Conservation (phyloP, 2,797 vertebrate species). For the Leptatherina wallacei region DNA sequence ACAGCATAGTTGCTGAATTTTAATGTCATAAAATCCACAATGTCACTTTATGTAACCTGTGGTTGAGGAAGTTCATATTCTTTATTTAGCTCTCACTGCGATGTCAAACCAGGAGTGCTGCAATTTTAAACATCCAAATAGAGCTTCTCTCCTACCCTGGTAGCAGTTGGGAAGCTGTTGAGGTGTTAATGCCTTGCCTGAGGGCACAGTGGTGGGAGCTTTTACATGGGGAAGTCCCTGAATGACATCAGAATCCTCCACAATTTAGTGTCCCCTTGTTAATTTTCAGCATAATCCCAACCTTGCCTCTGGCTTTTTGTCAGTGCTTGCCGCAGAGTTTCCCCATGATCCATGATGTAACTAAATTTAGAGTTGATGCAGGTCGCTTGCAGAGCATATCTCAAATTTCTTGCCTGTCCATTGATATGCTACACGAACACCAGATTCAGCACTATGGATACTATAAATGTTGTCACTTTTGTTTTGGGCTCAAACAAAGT, state of each 20-base stretch:
- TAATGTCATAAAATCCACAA: conserved; percentile 20
- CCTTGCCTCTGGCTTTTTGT: conserved; percentile 20
- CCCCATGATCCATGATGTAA: conserved; percentile 47
- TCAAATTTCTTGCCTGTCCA: not conserved
- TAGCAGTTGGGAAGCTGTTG: conserved; percentile 35
- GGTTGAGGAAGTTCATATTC: conserved; percentile 46
- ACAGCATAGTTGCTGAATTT: no score
- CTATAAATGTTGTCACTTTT: conserved; percentile 15
- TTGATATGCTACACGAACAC: conserved; percentile 5
- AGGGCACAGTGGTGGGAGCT: conserved; percentile 27
- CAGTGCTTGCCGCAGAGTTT: conserved; percentile 30
- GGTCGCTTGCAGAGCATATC: conserved; percentile 22
- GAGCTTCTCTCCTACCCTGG: conserved; percentile 16
- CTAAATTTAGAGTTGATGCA: conserved; percentile 23
- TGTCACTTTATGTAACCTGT: conserved; percentile 42
- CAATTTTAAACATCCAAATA: conserved; percentile 18
- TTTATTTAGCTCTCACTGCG: conserved; percentile 28
- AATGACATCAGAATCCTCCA: conserved; percentile 48
- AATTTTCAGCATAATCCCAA: conserved; percentile 27
- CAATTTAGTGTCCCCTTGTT: conserved; percentile 26
- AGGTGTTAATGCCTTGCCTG: conserved; percentile 54
- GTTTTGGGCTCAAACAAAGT: conserved; percentile 18
- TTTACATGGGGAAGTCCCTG: conserved; percentile 25
- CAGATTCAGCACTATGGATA: conserved; percentile 27
- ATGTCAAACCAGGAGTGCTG: conserved; percentile 32